Evolutionary conservation across 2,113 vertebrate genomes (phyloP).

Genomic region (Cynoglossus semilaevis): DNA sequence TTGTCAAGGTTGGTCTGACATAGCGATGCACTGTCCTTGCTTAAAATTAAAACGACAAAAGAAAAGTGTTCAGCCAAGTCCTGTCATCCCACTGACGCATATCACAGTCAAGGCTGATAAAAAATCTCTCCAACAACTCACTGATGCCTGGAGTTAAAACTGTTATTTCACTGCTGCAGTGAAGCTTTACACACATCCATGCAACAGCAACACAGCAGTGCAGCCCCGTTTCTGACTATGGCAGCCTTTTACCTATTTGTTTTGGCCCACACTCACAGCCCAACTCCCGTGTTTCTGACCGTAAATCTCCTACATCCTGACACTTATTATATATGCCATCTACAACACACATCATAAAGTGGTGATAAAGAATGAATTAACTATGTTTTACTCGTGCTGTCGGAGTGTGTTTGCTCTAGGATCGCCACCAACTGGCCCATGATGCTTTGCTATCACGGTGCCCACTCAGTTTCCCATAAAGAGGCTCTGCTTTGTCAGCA

Average conservation of each 20-base stretch:
- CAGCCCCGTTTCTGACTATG: background rate
- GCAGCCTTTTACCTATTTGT: background rate
- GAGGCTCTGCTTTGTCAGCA: constrained; percentile 49
- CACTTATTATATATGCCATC: background rate
- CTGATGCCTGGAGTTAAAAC: too few species aligned
- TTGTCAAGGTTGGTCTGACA: too few species aligned
- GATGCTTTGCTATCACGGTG: constrained; percentile 32
- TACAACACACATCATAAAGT: background rate
- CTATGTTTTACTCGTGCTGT: background rate
- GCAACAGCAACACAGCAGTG: too few species aligned
- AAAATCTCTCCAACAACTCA: too few species aligned
- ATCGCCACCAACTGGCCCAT: constrained; percentile 14
- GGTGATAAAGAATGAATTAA: background rate
- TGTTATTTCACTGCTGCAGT: too few species aligned
- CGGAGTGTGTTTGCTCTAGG: constrained; percentile 10
- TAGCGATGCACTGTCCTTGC: too few species aligned
- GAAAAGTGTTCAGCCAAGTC: too few species aligned
- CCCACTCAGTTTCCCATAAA: constrained; percentile 13
- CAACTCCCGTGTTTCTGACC: background rate
- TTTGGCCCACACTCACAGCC: background rate
- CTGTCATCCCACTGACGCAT: too few species aligned
- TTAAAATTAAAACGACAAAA: too few species aligned
- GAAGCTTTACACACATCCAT: too few species aligned
- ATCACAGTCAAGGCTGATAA: too few species aligned
- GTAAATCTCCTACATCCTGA: background rate